Conservation (phyloP, 2,797 vertebrate genomes). For the Dallia pectoralis region DNA sequence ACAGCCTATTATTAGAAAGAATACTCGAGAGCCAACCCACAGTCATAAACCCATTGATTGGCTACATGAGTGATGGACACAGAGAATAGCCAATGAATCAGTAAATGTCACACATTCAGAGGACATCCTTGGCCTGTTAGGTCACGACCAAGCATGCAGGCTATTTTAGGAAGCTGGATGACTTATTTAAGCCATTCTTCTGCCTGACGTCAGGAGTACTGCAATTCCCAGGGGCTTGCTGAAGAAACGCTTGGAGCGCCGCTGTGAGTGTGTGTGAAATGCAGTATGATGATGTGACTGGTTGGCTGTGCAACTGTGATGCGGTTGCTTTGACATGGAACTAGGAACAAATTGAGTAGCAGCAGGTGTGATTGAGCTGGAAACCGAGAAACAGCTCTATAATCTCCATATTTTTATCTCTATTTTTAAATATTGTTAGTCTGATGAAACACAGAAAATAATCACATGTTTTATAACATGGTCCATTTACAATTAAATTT, state of each 20-base stretch:
- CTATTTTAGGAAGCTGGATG: constrained; percentile 66
- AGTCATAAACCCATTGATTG: constrained; percentile 27
- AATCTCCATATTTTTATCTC: background rate
- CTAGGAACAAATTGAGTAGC: background rate
- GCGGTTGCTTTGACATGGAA: background rate
- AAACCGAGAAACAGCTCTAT: background rate
- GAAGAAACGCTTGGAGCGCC: constrained; percentile 30
- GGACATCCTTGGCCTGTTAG: constrained; percentile 13
- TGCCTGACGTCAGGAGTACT: constrained; percentile 55
- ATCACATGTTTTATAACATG: background rate
- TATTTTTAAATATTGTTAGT: background rate
- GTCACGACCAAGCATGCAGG: constrained; percentile 54
- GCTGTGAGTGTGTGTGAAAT: constrained; percentile 2
- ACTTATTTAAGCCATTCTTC: constrained; percentile 71
- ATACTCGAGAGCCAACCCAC: background rate
- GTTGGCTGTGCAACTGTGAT: background rate
- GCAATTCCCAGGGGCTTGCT: constrained; percentile 44
- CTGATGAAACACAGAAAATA: background rate
- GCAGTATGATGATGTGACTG: background rate
- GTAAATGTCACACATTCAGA: constrained; percentile 13
- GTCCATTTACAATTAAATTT: background rate
- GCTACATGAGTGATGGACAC: constrained; percentile 22
- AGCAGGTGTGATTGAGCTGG: constrained; percentile 2
- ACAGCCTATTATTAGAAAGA: background rate
- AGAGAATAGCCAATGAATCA: constrained; percentile 35